Conservation (phyloP, 2,888 invertebrate species). For the Perithous albicinctus region DNA sequence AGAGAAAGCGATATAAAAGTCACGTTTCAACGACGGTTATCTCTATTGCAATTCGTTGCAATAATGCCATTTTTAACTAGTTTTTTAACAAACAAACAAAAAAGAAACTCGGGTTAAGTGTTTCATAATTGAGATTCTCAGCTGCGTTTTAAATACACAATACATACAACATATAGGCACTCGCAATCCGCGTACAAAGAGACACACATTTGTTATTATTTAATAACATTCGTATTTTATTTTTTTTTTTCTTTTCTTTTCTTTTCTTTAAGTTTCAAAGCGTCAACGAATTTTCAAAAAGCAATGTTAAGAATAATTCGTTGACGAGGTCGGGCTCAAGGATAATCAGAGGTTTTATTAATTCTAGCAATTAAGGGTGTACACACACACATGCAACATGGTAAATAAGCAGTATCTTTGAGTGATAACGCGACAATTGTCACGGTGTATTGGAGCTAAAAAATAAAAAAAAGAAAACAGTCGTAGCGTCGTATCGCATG, state of each 20-base stretch:
- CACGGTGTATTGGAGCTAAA: conserved; percentile 9
- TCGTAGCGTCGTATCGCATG: background rate
- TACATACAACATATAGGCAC: conserved; percentile 17
- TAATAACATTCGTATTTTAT: background rate
- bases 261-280: conserved; percentile 40
- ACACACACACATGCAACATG: conserved; percentile 19
- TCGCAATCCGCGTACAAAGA: conserved; percentile 61
- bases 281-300: conserved; percentile 44
- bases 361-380: conserved; percentile 27
- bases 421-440: conserved; percentile 3
- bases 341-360: conserved; percentile 56
- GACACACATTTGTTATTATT: conserved; percentile 56
- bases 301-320: conserved; percentile 31
- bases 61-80: conserved; percentile 71
- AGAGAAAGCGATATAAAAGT: conserved; percentile 48
- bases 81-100: too few relatives aligned
- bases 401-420: background rate
- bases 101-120: conserved; percentile 59
- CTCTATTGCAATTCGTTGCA: conserved; percentile 66
- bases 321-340: conserved; percentile 61
- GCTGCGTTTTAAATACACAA: conserved; percentile 54
- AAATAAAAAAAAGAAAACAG: too few relatives aligned
- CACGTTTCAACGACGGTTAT: conserved; percentile 58
- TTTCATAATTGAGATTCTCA: conserved; percentile 61
- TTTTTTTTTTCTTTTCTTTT: conserved; percentile 42